These are phyloP conservation scores for Hemiprocne comata DNA, from an alignment of 2,113 vertebrate species.

Conservation along the genomic window DNA sequence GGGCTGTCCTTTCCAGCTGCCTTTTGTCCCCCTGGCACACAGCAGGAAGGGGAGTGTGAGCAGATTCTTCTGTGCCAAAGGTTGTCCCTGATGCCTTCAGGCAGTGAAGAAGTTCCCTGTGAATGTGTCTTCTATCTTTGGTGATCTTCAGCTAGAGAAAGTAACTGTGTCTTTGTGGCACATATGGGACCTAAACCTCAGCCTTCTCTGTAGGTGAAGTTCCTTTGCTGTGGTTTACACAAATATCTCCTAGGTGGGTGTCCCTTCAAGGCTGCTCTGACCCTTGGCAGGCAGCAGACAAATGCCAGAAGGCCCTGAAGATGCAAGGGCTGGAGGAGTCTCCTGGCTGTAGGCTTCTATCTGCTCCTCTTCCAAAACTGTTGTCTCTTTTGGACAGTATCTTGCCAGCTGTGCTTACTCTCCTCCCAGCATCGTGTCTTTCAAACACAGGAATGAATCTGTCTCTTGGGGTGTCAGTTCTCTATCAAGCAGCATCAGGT, in stretches of 20 bases:
- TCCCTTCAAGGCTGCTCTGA: rapidly evolving
- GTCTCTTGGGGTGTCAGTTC: background rate
- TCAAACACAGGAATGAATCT: background rate
- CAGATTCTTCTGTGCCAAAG: background rate
- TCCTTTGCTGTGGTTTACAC: background rate
- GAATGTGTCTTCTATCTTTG: background rate
- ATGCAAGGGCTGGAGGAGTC: background rate
- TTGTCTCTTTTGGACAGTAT: background rate
- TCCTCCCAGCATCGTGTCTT: rapidly evolving
- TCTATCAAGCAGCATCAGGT: background rate
- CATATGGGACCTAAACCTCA: rapidly evolving
- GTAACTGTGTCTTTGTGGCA: background rate
- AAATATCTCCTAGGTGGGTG: background rate
- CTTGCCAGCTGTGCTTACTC: background rate
- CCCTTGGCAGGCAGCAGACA: background rate
- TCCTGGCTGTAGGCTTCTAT: background rate
- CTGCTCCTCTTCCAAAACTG: background rate
- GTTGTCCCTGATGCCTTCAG: background rate
- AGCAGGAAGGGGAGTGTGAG: background rate
- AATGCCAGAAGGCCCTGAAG: background rate
- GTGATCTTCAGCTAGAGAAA: background rate
- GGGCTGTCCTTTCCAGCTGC: too few species aligned
- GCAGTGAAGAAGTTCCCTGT: background rate
- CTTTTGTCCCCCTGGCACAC: background rate
- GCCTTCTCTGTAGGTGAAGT: background rate